Conservation (phyloP, 2,797 vertebrate genomes). For the Bradypodion ventrale region DNA sequence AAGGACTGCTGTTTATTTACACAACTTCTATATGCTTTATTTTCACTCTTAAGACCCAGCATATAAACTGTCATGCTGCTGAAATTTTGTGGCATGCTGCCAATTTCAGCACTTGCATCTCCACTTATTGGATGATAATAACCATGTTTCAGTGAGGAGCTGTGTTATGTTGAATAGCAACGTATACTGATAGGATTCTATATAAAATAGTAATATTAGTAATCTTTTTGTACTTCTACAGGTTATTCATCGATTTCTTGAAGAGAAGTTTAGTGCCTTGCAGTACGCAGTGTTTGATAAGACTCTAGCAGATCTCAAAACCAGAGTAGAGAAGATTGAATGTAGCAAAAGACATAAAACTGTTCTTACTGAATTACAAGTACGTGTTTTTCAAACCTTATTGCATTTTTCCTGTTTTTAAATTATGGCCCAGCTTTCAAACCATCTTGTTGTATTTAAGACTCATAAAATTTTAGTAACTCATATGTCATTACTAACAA, state of each 20-base stretch:
- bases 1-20: background rate
- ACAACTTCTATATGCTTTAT: background rate
- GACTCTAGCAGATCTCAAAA: slow-evolving; percentile 87
- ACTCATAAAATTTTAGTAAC: too few species aligned
- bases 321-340: slow-evolving; percentile 92
- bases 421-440: background rate
- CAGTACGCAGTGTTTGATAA: slow-evolving; percentile 89
- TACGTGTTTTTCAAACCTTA: slow-evolving; percentile 56
- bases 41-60: background rate
- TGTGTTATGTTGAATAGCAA: background rate
- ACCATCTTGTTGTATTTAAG: background rate
- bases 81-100: background rate
- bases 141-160: background rate
- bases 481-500: too few species aligned
- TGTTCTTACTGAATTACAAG: slow-evolving; percentile 79
- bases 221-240: slow-evolving; percentile 61
- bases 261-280: slow-evolving; percentile 86
- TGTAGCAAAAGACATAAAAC: slow-evolving; percentile 90
- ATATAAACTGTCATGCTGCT: background rate
- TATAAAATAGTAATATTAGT: background rate
- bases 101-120: too few species aligned
- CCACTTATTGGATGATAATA: background rate
- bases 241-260: slow-evolving; percentile 91
- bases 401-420: background rate
- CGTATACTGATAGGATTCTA: background rate